Evolutionary conservation across 2,797 vertebrate species (phyloP), one percentile per base, ranked within the genome.

Genomic region (Mustela erminea): DNA sequence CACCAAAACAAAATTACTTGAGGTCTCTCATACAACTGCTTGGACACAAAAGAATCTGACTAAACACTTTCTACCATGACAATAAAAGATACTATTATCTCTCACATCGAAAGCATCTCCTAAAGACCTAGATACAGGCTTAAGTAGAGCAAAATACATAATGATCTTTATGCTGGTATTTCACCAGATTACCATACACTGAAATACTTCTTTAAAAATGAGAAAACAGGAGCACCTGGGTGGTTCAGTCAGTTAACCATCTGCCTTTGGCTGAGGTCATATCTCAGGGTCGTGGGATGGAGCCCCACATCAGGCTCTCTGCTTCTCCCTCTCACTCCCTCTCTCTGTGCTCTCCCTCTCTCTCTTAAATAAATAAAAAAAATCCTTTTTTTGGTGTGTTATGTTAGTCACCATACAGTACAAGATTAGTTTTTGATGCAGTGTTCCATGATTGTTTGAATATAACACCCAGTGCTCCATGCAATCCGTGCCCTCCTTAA

Each of bases 1-100:
- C 60, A 56, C 58, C 46, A 93, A 89, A 92, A 81, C 8, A 86
- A 75, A 94, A 94, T 96, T 62, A 84, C 60, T 17, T 78, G 25
- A 92, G 66, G 66, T 43, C 20, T 93, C n/a, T 96, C 64, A 43
- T 35, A 86, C 41, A 81, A 75, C 17, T 90, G 10, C 23, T 60
- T 8, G 23, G 10, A 60, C 7, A 90, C 9, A 5, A 60, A 58
- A 58, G 25, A 85, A 86, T 21, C 35, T 32, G 78, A 90, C 9
- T 43, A 29, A 95, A 62, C 35, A 17, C 29, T 54, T 95, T 74
- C 74, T 68, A 90, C 18, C 77, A 75, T 41, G 14, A 91, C 12
- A 46, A 80, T 75, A 58, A 84, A 62, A 95, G 23, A 7, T 29
- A 90, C 32, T 66, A 35, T 6, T 91, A 5, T 58, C 86, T 95